Evolutionary conservation across 2,888 invertebrate genomes (phyloP), one percentile per base, ranked within the genome.

Genomic region (Volucella inanis): DNA sequence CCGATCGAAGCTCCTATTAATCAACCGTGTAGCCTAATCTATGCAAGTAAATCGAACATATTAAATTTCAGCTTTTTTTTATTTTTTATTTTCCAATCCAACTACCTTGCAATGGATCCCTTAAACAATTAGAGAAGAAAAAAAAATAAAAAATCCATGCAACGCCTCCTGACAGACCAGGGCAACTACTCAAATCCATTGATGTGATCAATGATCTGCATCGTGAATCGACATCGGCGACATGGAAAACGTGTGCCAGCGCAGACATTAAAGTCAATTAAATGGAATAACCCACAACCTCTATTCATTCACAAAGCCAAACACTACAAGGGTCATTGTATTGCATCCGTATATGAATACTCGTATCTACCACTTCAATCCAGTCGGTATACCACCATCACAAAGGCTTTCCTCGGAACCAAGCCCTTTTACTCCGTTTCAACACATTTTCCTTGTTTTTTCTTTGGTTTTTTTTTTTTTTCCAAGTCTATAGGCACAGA

Each of bases 191-290:
- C n/a, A 38, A 43, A 57, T 55, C 1, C 49, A 18, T 68, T 39
- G 52, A 68, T 59, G 78, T 72, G 72, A 78, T 77, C 82, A 74
- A 79, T 74, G 83, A 83, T 83, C 82, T 79, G 68, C 64, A 79
- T 72, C 83, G 83, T 83, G 83, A 83, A 79, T 78, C 79, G 83
- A 70, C 83, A 78, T 31, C 62, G 78, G 78, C 79, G 83, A 83
- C 83, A 83, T 74, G 68, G 55, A 79, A 83, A 83, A 83, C 83
- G 83, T 83, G 83, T 83, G 83, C 83, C 83, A 83, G 59, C 47
- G 31, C 31, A 50, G 68, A 74, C 79, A 83, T 83, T 83, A 79
- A 79, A 83, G 68, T 79, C 83, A 83, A 83, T 83, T 83, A 83
- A 83, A 83, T 49, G 38, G 68, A 67, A 72, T 76, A 68, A 64